A percentile compares a stretch with the other conserved stretches of the same genome.
Evolutionary conservation across 2,888 invertebrate genomes (phyloP).

Genomic region (Palloptera scutellata): DNA sequence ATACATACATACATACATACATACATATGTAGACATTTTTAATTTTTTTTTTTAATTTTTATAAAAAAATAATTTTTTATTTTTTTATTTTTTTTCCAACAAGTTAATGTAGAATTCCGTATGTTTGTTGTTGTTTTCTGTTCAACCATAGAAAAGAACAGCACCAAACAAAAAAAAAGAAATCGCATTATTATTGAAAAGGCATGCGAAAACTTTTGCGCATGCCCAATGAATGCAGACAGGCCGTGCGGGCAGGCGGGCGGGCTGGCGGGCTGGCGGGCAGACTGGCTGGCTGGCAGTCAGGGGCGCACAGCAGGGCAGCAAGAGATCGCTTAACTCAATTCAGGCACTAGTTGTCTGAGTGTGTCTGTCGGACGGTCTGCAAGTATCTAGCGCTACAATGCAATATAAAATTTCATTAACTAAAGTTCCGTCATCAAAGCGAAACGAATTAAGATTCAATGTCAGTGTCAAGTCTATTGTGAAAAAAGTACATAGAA

Average conservation of each 20-base stretch:
- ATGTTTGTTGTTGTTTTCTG: conserved; percentile 1
- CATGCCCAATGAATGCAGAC: conserved; percentile 31
- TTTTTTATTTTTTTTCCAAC: not conserved
- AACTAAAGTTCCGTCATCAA: conserved; percentile 43
- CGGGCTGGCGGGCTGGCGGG: no score
- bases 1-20: conserved; percentile 2
- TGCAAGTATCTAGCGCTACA: no score
- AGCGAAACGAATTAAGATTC: conserved; percentile 39
- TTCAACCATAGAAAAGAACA: not conserved
- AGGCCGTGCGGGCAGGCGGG: no score
- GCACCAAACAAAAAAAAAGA: conserved; percentile 20
- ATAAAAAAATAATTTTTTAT: not conserved
- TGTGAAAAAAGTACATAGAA: conserved; percentile 11
- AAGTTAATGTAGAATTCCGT: not conserved
- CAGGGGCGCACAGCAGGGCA: conserved; percentile 6
- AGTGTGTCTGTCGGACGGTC: not conserved
- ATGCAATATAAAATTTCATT: not conserved
- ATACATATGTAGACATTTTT: no score
- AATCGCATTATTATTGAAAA: not conserved
- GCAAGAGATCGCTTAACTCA: not conserved
- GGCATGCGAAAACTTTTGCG: conserved; percentile 26
- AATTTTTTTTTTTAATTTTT: conserved; percentile 6
- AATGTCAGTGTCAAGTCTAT: conserved; percentile 45
- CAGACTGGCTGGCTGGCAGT: no score
- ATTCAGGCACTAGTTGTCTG: not conserved